Conservation (phyloP, 2,797 vertebrate species). For the Pantherophis alleghaniensis region DNA sequence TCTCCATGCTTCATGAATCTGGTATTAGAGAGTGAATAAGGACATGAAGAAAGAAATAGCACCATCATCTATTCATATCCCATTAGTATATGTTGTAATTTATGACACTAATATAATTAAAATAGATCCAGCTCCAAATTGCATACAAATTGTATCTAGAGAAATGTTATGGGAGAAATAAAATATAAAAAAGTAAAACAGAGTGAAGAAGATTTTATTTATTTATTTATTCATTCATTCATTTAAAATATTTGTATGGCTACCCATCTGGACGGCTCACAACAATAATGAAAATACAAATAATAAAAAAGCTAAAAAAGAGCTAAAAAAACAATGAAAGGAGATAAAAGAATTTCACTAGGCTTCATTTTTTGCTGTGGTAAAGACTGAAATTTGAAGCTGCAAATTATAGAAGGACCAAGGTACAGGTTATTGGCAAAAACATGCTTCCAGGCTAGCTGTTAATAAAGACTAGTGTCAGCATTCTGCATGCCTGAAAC, state of each 20-base stretch:
- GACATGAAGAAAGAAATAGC: neutral
- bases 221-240: neutral
- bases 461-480: constrained; percentile 12
- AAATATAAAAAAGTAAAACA: neutral
- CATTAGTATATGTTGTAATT: neutral
- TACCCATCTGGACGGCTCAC: neutral
- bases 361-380: neutral
- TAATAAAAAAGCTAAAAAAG: neutral
- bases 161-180: neutral
- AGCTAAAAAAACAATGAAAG: neutral
- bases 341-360: neutral
- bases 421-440: neutral
- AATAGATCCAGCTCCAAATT: neutral
- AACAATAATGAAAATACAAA: neutral
- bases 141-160: neutral
- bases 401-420: neutral
- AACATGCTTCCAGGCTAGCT: neutral
- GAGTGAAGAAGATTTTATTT: neutral
- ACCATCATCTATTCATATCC: neutral
- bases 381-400: neutral
- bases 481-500: neutral
- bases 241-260: neutral
- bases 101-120: neutral
- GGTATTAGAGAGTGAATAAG: neutral
- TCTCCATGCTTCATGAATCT: neutral